phyloP scores from a whole-genome alignment of 2,888 invertebrate genomes.

The Uropetala carovei region DNA sequence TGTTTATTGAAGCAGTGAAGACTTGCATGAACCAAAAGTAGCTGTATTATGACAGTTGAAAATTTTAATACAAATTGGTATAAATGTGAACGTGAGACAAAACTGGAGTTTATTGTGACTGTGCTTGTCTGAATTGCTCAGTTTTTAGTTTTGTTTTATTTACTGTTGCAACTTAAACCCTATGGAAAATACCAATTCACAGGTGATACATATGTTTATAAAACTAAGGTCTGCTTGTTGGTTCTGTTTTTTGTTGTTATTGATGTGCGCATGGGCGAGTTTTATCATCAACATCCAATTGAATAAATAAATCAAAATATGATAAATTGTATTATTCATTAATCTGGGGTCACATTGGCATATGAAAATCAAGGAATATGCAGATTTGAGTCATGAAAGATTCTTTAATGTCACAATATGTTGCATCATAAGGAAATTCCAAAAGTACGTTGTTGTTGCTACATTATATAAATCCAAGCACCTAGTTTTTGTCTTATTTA shows the following conservation, averaged over 20 bases:
- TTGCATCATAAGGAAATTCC: too few species aligned
- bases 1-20: not conserved
- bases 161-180: not conserved
- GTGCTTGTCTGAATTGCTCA: not conserved
- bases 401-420: too few species aligned
- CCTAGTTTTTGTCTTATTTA: too few species aligned
- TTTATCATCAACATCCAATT: not conserved
- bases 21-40: not conserved
- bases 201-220: not conserved
- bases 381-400: too few species aligned
- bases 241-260: conserved; percentile 25
- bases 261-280: not conserved
- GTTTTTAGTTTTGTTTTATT: not conserved
- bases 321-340: not conserved
- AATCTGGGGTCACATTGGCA: not conserved
- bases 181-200: not conserved
- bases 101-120: not conserved
- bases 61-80: not conserved
- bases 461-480: too few species aligned
- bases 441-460: too few species aligned
- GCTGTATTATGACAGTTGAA: not conserved
- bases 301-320: not conserved
- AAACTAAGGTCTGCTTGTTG: not conserved
- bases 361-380: too few species aligned
- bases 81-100: not conserved